phyloP scores from a whole-genome alignment of 2,888 invertebrate genomes.

The Dasypogon diadema region DNA sequence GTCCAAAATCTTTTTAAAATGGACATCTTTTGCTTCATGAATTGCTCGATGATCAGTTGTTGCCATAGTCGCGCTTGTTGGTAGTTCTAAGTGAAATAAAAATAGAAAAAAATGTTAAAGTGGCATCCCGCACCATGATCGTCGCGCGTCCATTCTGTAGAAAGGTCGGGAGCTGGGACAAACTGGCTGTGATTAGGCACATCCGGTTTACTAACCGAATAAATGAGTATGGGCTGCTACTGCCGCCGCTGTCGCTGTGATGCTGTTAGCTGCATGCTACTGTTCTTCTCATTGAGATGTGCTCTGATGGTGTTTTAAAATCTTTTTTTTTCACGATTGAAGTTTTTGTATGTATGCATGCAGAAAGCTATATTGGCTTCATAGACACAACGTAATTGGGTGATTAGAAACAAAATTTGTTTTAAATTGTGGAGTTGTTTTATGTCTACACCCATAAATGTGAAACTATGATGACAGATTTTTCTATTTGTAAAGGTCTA shows the following conservation, averaged over 20 bases:
- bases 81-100: conserved; percentile 24
- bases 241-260: conserved; percentile 3
- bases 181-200: conserved; percentile 69
- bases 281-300: conserved; percentile 10
- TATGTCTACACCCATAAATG: background rate
- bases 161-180: conserved; percentile 60
- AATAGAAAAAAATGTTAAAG: conserved; percentile 22
- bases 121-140: background rate
- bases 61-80: background rate
- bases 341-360: background rate
- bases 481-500: too few relatives aligned
- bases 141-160: conserved; percentile 13
- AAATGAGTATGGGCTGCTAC: conserved; percentile 47
- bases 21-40: background rate
- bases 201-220: conserved; percentile 69
- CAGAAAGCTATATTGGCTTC: background rate
- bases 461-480: too few relatives aligned
- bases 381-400: background rate
- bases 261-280: conserved; percentile 4
- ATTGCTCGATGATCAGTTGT: background rate
- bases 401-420: background rate
- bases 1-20: too few relatives aligned
- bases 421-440: background rate
- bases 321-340: background rate
- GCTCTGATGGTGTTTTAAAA: background rate